phyloP scores from a whole-genome alignment of 2,888 invertebrate genomes.

The Anoplius nigerrimus region DNA sequence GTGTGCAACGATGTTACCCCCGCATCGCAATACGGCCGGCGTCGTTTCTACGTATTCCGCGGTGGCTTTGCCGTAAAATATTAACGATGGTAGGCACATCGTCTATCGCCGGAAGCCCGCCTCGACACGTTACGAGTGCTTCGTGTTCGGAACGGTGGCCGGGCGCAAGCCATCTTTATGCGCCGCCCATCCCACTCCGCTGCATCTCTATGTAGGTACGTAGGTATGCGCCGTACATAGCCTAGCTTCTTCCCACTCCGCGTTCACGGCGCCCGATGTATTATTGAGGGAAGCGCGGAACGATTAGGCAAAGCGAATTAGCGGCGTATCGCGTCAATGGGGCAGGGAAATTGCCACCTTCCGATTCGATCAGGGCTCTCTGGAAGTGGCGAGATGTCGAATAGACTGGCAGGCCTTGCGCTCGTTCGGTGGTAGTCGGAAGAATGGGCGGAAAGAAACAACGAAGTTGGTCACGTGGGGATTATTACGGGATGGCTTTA shows the following conservation, averaged over 20 bases:
- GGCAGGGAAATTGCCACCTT: slow-evolving; percentile 20
- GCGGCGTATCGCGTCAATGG: slow-evolving; percentile 2
- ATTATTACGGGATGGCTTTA: slow-evolving; percentile 29
- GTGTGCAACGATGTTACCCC: slow-evolving; percentile 38
- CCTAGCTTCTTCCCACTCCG: neutral
- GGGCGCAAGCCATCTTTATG: slow-evolving; percentile 7
- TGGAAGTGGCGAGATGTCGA: too few relatives aligned
- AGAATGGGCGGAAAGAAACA: too few relatives aligned
- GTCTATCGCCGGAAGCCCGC: slow-evolving; percentile 19
- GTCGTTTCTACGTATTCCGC: slow-evolving; percentile 15
- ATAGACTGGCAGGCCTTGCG: too few relatives aligned
- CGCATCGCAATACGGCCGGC: slow-evolving; percentile 7
- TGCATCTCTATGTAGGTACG: too few relatives aligned
- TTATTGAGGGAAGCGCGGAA: neutral
- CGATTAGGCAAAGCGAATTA: neutral
- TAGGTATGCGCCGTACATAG: too few relatives aligned
- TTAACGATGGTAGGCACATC: slow-evolving; percentile 31
- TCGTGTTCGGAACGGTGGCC: slow-evolving; percentile 4
- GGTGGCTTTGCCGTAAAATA: slow-evolving; percentile 42
- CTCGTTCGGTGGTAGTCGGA: too few relatives aligned
- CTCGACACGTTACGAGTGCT: slow-evolving; percentile 28
- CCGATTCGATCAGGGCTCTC: slow-evolving; percentile 4
- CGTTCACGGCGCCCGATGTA: neutral
- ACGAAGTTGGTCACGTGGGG: too few relatives aligned
- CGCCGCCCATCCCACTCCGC: neutral